These are phyloP conservation scores for Agriopis leucophaearia DNA, from an alignment of 2,888 invertebrate species.

Conservation along the genomic window DNA sequence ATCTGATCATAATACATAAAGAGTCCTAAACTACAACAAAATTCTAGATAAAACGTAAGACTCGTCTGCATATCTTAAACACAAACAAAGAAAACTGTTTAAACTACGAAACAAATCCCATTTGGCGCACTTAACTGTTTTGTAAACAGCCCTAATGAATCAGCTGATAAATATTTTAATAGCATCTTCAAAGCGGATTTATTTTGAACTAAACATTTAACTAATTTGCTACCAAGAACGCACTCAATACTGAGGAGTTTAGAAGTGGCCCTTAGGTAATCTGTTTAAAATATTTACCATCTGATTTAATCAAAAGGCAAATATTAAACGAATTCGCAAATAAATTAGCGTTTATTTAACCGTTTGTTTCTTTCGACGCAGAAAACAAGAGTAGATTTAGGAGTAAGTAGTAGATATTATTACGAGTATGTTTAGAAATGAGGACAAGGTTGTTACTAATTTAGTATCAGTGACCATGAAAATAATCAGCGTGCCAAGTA, in stretches of 20 bases:
- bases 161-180: conserved; percentile 31
- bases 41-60: not conserved
- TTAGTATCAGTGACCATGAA: conserved; percentile 27
- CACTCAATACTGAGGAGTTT: conserved; percentile 1
- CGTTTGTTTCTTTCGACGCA: conserved; percentile 2
- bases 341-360: not conserved
- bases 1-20: not conserved
- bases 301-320: not conserved
- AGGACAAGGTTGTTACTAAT: conserved; percentile 27
- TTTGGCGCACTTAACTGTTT: conserved; percentile 29
- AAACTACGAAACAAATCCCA: conserved; percentile 25
- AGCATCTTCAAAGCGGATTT: conserved; percentile 27
- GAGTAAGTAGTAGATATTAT: not conserved
- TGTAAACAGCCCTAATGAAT: conserved; percentile 32
- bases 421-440: conserved; percentile 21
- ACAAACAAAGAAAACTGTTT: conserved; percentile 15
- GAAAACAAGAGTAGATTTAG: conserved; percentile 1
- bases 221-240: conserved; percentile 10
- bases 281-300: not conserved
- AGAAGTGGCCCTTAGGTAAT: not conserved
- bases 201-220: conserved; percentile 8
- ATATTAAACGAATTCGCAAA: not conserved
- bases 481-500: not conserved
- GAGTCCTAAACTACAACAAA: not conserved
- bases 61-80: conserved; percentile 3